Conservation (phyloP, 2,113 vertebrate species). For the Zosterops pallidus region DNA sequence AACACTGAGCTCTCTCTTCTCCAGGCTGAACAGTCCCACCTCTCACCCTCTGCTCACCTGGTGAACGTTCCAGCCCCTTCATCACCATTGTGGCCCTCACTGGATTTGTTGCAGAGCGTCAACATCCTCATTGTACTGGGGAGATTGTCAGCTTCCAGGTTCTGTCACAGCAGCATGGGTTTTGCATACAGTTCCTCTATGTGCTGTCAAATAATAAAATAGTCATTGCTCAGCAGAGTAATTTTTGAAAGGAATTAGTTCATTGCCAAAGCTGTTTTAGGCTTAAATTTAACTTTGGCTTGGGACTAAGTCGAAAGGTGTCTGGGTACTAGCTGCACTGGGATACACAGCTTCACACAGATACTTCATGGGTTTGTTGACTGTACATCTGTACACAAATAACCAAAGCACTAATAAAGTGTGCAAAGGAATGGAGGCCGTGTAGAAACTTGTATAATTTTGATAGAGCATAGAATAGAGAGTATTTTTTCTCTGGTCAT, state of each 20-base stretch:
- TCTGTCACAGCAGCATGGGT: neutral
- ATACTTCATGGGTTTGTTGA: neutral
- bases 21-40: neutral
- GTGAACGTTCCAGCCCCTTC: neutral
- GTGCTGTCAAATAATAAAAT: neutral
- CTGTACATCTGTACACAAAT: neutral
- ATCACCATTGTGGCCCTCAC: neutral
- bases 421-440: neutral
- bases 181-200: neutral
- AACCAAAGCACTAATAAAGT: neutral
- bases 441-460: neutral
- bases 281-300: neutral
- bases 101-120: neutral
- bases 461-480: neutral
- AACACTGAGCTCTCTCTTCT: neutral
- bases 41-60: neutral
- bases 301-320: neutral
- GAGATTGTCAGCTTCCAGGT: neutral
- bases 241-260: neutral
- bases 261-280: neutral
- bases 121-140: neutral
- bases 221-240: neutral
- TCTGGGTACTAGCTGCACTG: neutral
- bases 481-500: neutral
- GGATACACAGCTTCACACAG: neutral